Evolutionary conservation across 2,797 vertebrate species (phyloP).

Genomic region (Paguma larvata): DNA sequence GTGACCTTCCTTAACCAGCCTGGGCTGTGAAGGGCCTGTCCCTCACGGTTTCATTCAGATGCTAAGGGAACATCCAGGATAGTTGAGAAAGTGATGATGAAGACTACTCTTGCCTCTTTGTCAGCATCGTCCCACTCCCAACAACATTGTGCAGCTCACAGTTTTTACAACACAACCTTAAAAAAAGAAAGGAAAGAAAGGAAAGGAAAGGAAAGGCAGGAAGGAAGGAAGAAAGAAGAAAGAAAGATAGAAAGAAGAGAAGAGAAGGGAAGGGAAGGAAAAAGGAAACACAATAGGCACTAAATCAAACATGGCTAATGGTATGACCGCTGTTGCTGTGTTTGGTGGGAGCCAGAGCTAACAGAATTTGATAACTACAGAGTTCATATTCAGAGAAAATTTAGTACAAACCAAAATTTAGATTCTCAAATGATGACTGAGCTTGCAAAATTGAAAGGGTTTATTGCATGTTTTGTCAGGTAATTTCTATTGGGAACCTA

Average conservation of each 20-base stretch:
- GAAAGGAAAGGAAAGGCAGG: too few relatives aligned
- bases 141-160: not conserved
- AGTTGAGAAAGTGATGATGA: not conserved
- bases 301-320: not conserved
- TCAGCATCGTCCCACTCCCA: not conserved
- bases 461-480: not conserved
- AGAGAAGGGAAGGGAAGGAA: fast-evolving
- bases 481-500: not conserved
- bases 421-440: not conserved
- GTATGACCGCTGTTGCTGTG: not conserved
- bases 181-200: fast-evolving
- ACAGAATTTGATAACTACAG: not conserved
- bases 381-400: not conserved
- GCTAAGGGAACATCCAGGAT: not conserved
- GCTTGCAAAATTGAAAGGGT: not conserved
- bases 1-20: not conserved
- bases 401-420: not conserved
- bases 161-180: not conserved
- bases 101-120: not conserved
- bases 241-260: too few relatives aligned
- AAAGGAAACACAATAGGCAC: not conserved
- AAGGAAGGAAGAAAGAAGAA: too few relatives aligned
- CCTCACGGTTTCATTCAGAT: not conserved
- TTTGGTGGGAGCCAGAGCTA: not conserved
- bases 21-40: not conserved